These are phyloP conservation scores for Centropyge bicolor DNA, from an alignment of 2,797 vertebrate genomes.

Conservation along the genomic window DNA sequence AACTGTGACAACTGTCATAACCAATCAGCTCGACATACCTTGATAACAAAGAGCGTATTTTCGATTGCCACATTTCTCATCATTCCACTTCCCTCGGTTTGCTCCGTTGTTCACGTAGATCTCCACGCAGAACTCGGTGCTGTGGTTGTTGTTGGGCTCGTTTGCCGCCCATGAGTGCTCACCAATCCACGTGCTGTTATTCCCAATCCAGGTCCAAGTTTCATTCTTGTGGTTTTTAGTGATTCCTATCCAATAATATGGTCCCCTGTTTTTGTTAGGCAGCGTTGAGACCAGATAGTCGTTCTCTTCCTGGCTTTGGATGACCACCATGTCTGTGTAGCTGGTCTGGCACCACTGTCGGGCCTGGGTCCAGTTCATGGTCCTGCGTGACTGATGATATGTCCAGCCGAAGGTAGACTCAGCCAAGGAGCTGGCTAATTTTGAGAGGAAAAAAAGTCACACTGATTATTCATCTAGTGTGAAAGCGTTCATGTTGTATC, in stretches of 20 bases:
- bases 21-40: slow-evolving; percentile 63
- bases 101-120: slow-evolving; percentile 62
- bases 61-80: slow-evolving; percentile 55
- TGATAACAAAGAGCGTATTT: slow-evolving; percentile 79
- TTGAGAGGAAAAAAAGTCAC: not conserved
- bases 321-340: slow-evolving; percentile 81
- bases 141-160: slow-evolving; percentile 82
- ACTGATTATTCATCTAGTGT: not conserved
- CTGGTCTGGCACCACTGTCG: slow-evolving; percentile 62
- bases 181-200: slow-evolving; percentile 76
- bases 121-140: slow-evolving; percentile 84
- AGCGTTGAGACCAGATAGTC: slow-evolving; percentile 70
- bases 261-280: slow-evolving; percentile 3
- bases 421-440: slow-evolving; percentile 55
- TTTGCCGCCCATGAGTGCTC: slow-evolving; percentile 76
- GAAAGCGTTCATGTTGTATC: not conserved
- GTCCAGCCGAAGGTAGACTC: slow-evolving; percentile 71
- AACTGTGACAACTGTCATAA: not conserved
- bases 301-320: slow-evolving; percentile 81
- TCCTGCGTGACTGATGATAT: slow-evolving; percentile 46
- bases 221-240: slow-evolving; percentile 64
- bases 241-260: slow-evolving; percentile 88
- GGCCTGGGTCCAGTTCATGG: slow-evolving; percentile 75
- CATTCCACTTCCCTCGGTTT: slow-evolving; percentile 83
- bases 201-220: slow-evolving; percentile 85